Percentiles rank a stretch among this genome's conserved stretches.
These are phyloP conservation scores for Geopemphigus sp. DNA, from an alignment of 1,140 invertebrate genomes.

Conservation along the genomic window DNA sequence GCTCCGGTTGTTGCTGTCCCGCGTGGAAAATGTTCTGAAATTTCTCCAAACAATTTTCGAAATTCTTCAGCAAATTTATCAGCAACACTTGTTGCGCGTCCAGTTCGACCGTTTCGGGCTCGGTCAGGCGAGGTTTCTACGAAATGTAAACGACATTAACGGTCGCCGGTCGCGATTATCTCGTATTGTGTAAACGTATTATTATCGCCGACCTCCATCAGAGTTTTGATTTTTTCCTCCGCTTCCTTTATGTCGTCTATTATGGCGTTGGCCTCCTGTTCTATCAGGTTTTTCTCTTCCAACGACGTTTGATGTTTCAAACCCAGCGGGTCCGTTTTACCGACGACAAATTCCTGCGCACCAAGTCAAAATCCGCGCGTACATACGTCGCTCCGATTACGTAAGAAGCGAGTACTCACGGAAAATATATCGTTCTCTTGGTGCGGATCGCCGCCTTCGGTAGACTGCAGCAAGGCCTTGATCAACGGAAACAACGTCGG, in stretches of 20 bases:
- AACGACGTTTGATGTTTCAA: background rate
- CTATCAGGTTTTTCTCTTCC: background rate
- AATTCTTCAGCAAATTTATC: background rate
- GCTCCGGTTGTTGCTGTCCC: background rate
- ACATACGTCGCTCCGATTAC: no score
- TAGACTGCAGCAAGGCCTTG: background rate
- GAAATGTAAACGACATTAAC: no score
- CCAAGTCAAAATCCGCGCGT: no score
- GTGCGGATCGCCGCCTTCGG: background rate
- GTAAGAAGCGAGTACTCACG: background rate
- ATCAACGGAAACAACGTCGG: slow-evolving; percentile 21
- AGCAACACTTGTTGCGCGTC: background rate
- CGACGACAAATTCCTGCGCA: slow-evolving; percentile 31
- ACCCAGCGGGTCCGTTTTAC: background rate
- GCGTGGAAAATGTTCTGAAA: background rate
- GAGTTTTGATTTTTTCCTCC: slow-evolving; percentile 22
- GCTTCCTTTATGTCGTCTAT: slow-evolving; percentile 15
- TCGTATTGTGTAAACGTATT: no score
- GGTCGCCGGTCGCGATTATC: no score
- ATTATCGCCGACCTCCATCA: background rate
- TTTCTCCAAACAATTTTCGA: slow-evolving; percentile 11
- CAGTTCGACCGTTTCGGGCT: background rate
- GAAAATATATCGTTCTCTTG: background rate
- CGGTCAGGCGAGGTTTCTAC: background rate
- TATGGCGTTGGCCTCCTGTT: slow-evolving; percentile 3